A percentile compares a stretch with the other conserved stretches of the same genome.
Conservation (phyloP, 2,797 vertebrate species). For the Poecile montanus region DNA sequence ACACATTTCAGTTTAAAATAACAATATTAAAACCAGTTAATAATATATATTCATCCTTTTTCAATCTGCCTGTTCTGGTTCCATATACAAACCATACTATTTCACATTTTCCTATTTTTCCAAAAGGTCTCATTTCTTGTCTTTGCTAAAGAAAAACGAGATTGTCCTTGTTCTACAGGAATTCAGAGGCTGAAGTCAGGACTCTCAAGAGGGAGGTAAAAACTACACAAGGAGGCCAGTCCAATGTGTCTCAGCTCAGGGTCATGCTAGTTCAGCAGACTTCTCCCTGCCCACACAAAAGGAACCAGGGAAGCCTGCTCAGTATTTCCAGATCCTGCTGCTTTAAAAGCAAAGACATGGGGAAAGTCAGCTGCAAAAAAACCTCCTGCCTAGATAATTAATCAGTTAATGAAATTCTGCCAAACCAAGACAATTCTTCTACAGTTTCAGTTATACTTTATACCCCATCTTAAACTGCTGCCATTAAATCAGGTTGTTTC, state of each 20-base stretch:
- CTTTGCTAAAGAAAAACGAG: background rate
- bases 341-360: background rate
- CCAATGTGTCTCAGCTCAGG: rapidly evolving
- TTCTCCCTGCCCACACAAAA: background rate
- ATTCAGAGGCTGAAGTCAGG: background rate
- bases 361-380: background rate
- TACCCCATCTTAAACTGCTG: background rate
- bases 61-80: background rate
- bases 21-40: background rate
- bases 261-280: background rate
- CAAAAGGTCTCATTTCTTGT: background rate
- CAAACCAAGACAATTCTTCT: background rate
- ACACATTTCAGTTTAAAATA: background rate
- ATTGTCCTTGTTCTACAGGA: background rate
- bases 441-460: background rate
- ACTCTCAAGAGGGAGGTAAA: background rate
- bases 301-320: background rate
- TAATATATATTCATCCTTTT: background rate
- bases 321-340: background rate
- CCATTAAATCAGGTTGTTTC: background rate
- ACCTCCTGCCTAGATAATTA: background rate
- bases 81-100: background rate
- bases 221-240: background rate
- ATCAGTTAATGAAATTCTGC: background rate
- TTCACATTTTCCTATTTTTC: background rate